These are phyloP conservation scores for Mycalesis mineus DNA, from an alignment of 2,888 invertebrate species.

Conservation along the genomic window DNA sequence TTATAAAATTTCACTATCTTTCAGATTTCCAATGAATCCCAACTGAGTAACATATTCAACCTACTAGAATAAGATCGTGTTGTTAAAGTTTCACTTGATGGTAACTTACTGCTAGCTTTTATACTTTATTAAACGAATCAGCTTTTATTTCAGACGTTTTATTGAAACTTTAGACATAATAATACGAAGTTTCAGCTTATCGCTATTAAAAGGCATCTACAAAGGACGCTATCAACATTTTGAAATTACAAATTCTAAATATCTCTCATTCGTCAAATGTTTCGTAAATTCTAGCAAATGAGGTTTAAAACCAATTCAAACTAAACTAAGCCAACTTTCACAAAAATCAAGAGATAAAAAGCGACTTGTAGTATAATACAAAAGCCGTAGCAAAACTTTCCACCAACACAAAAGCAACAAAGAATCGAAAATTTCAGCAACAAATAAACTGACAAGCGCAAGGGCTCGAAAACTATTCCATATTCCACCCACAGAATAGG, in stretches of 20 bases:
- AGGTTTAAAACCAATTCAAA: neutral
- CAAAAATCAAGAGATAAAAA: constrained; percentile 1
- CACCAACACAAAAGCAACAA: constrained; percentile 1
- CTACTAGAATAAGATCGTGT: too few relatives aligned
- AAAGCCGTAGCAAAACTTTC: neutral
- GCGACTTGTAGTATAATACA: constrained; percentile 1
- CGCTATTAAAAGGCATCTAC: too few relatives aligned
- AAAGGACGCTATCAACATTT: too few relatives aligned
- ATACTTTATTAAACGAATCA: too few relatives aligned
- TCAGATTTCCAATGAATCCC: neutral
- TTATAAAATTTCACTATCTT: neutral
- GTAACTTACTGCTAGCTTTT: too few relatives aligned
- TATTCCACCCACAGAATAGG: neutral
- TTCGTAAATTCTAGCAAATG: neutral
- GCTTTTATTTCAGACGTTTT: too few relatives aligned
- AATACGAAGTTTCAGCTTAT: too few relatives aligned
- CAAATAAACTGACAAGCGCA: constrained; percentile 9
- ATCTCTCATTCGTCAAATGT: too few relatives aligned
- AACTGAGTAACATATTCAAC: neutral
- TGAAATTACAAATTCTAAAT: too few relatives aligned
- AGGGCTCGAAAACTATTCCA: constrained; percentile 10
- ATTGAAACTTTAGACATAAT: too few relatives aligned
- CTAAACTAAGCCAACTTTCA: neutral
- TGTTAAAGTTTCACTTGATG: too few relatives aligned
- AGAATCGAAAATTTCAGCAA: constrained; percentile 9